Percentiles rank a stretch among this genome's conserved stretches.
phyloP scores from a whole-genome alignment of 92 coral and sea anemone genomes.

The Palythoa heliodiscus region DNA sequence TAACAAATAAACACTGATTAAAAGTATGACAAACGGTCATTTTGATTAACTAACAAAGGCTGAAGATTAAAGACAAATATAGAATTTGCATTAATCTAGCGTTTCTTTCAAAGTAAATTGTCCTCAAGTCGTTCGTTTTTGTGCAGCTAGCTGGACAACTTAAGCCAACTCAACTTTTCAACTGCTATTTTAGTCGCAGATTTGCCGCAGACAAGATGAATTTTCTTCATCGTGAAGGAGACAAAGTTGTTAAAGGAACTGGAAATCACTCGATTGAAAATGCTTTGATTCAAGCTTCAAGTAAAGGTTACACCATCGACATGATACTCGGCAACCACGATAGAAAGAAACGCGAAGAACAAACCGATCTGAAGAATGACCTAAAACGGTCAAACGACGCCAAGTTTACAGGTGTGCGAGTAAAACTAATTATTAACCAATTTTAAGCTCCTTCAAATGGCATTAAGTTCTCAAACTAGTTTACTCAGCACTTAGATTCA shows the following conservation, averaged over 20 bases:
- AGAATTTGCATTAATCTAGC: slow-evolving; percentile 91
- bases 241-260: slow-evolving; percentile 27
- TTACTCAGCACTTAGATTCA: slow-evolving; percentile 66
- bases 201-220: slow-evolving; percentile 34
- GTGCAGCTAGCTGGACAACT: slow-evolving; percentile 23
- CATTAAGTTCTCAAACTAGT: slow-evolving; percentile 62
- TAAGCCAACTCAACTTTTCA: slow-evolving; percentile 10
- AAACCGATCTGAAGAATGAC: slow-evolving; percentile 6
- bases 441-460: slow-evolving; percentile 51
- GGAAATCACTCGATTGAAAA: slow-evolving; percentile 81
- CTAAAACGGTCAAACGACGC: slow-evolving; percentile 8
- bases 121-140: slow-evolving; percentile 35
- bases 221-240: slow-evolving; percentile 31
- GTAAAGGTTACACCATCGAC: slow-evolving; percentile 89
- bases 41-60: slow-evolving; percentile 93
- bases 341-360: slow-evolving; percentile 48
- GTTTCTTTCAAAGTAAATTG: slow-evolving; percentile 54
- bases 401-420: slow-evolving; percentile 37
- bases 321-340: slow-evolving; percentile 90
- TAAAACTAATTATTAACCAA: slow-evolving; percentile 39
- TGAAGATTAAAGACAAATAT: slow-evolving; percentile 88
- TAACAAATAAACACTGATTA: slow-evolving; percentile 97
- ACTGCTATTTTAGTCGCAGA: slow-evolving; percentile 25
- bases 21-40: slow-evolving; percentile 96
- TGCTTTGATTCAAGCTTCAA: slow-evolving; percentile 88